A percentile compares a stretch with the other conserved stretches of the same genome.
Conservation (phyloP, 2,113 vertebrate genomes). For the Cyprinodon brontotheroides region DNA sequence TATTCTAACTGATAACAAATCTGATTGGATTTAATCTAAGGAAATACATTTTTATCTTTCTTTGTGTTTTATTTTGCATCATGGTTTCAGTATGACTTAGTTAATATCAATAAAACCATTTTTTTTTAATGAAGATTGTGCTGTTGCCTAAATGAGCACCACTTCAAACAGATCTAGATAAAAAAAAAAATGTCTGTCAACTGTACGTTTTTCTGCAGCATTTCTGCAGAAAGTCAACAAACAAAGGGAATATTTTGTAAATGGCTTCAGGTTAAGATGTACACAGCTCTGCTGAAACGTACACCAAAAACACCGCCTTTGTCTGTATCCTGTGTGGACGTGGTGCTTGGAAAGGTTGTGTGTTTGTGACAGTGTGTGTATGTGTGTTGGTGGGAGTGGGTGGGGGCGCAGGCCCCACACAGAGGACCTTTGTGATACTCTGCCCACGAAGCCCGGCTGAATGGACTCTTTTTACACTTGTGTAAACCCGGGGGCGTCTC, state of each 20-base stretch:
- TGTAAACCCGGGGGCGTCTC: constrained; percentile 81
- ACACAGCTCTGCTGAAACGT: constrained; percentile 54
- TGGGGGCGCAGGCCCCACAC: constrained; percentile 66
- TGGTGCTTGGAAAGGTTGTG: constrained; percentile 47
- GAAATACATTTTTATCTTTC: neutral
- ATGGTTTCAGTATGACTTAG: neutral
- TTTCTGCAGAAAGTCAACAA: neutral
- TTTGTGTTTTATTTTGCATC: neutral
- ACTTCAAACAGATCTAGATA: too few relatives aligned
- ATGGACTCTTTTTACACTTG: constrained; percentile 83
- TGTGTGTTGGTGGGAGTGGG: neutral
- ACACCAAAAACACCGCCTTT: constrained; percentile 58
- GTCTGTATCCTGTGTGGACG: constrained; percentile 62
- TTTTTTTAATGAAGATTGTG: neutral
- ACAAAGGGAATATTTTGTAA: constrained; percentile 5
- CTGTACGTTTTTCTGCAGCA: too few relatives aligned
- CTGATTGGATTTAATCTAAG: neutral
- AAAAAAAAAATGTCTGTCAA: neutral
- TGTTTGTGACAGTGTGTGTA: constrained; percentile 22
- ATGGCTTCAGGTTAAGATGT: constrained; percentile 56
- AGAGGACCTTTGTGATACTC: constrained; percentile 81
- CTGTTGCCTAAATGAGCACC: neutral
- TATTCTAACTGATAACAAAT: neutral
- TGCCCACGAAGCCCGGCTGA: constrained; percentile 72
- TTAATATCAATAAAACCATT: neutral